Evolutionary conservation across 2,113 vertebrate genomes (phyloP).

Genomic region (Chaetodon auriga): DNA sequence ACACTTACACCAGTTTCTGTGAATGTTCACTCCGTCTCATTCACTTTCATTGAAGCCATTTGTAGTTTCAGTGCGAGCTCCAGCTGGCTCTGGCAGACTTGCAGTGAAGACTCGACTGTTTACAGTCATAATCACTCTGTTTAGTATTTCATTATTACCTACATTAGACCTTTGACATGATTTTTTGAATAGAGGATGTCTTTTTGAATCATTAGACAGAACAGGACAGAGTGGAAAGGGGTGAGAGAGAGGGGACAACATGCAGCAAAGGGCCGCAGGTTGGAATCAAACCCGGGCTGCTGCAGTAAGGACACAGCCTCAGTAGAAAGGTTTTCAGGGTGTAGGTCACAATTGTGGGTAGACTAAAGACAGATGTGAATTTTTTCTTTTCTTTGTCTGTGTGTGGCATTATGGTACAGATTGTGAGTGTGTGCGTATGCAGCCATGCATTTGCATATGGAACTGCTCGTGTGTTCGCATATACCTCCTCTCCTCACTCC

Average conservation of each 20-base stretch:
- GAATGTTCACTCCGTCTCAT: background rate
- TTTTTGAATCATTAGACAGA: no score
- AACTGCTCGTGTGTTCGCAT: conserved; percentile 6
- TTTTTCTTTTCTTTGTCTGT: background rate
- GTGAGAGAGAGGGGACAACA: no score
- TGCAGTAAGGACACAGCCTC: no score
- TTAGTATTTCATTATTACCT: background rate
- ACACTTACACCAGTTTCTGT: background rate
- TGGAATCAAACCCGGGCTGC: no score
- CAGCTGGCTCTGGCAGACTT: background rate
- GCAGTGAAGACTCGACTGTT: background rate
- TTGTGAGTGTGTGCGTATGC: conserved; percentile 16
- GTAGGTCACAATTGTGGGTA: background rate
- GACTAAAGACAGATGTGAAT: background rate
- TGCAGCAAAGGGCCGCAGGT: no score
- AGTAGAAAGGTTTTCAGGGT: no score
- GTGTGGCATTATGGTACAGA: conserved; percentile 6
- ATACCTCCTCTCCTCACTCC: conserved; percentile 6
- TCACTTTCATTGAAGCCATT: conserved; percentile 8
- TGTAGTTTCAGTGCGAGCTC: background rate
- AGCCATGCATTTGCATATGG: conserved; percentile 19
- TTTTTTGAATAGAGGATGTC: background rate
- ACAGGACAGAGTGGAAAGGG: no score
- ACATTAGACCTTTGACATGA: background rate
- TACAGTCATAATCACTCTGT: background rate